These are phyloP conservation scores for Chroicocephalus ridibundus DNA, from an alignment of 2,113 vertebrate species.

Conservation along the genomic window DNA sequence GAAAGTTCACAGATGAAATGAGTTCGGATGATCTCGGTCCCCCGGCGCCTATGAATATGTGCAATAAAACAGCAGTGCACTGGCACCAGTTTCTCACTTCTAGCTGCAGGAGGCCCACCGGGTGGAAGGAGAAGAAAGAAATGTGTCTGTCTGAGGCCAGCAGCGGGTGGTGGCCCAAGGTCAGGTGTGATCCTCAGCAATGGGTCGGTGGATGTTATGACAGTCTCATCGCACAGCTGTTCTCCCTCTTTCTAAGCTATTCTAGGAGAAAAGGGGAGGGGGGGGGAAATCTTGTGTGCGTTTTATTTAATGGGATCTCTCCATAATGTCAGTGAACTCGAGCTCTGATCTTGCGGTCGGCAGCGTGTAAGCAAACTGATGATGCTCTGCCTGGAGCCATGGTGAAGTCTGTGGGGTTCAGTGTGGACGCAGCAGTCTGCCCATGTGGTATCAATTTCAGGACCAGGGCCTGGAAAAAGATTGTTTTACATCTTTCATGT, in stretches of 20 bases:
- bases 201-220: neutral
- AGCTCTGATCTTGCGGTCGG: neutral
- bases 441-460: neutral
- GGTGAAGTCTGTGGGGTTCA: fast-evolving
- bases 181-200: neutral
- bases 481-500: neutral
- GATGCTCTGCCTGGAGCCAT: neutral
- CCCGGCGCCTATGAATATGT: neutral
- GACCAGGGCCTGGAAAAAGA: neutral
- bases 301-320: neutral
- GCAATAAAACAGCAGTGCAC: neutral
- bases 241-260: neutral
- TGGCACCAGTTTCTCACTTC: neutral
- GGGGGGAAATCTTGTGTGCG: fast-evolving
- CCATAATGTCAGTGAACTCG: neutral
- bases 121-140: neutral
- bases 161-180: neutral
- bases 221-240: neutral
- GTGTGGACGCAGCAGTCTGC: neutral
- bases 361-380: neutral
- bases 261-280: neutral
- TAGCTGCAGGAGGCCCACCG: neutral
- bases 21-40: neutral
- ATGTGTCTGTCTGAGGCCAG: neutral
- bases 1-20: neutral